Evolutionary conservation across 2,888 invertebrate genomes (phyloP), one percentile per base, ranked within the genome.

Genomic region (Melanostoma mellinum): DNA sequence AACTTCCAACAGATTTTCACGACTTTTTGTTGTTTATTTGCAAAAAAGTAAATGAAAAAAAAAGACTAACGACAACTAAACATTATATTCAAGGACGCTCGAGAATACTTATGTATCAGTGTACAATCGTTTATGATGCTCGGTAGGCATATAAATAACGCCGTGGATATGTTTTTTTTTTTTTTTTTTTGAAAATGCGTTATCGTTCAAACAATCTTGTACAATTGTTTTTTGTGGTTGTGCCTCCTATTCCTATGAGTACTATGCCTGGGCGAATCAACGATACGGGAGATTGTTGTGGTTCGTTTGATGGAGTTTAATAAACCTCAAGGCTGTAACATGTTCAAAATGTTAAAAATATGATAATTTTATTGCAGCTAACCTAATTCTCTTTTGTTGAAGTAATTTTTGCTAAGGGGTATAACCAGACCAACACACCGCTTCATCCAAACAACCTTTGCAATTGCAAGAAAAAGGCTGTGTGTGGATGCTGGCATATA

Each of bases 311-410:
- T 46, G 55, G 40, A 61, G 61, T 42, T 48, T 48, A 68, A 79
- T 50, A 74, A 56, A 61, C 36, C 61, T 63, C 79, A 74, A 79
- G 79, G 79, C 50, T 74, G 61, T 63, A 63, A 68, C 73, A 52
- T 60, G 73, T 46, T 79, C 4, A 30, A 74, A 79, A 79, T 79
- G 67, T 50, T 68, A 67, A 68, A 79, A 68, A 78, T 68, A 78
- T 73, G 79, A 35, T 56, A 79, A 79, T 79, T 68, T 60, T 35
- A 68, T 68, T 63, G 38, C 40, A 42, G 55, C 32, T 79, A 79
- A 79, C 79, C 79, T 74, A 79, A 68, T 79, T 79, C 68, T 56
- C 53, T 61, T 42, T 53, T 61, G 42, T 56, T 6, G 48, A 53
- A 20, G 10, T 40, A 4, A 20, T 20, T 0, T 20, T 20, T 20